phyloP scores from a whole-genome alignment of 2,797 vertebrate species.

The Novumbra hubbsi region DNA sequence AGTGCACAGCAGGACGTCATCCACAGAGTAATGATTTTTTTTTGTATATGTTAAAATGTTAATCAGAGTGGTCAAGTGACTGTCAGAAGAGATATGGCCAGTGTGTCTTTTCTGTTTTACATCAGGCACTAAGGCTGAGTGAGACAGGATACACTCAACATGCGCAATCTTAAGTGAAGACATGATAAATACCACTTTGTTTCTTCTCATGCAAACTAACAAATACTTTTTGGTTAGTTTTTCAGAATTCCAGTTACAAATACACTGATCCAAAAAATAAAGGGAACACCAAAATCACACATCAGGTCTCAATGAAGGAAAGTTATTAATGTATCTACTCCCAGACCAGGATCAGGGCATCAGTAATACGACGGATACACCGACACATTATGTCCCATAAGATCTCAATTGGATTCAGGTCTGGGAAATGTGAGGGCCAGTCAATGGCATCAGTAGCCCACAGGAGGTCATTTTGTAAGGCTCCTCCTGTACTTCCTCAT shows the following conservation, averaged over 20 bases:
- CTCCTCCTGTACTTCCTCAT: no score
- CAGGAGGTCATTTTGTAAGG: no score
- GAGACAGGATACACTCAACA: background rate
- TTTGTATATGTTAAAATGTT: conserved; percentile 31
- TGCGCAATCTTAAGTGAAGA: background rate
- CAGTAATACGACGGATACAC: no score
- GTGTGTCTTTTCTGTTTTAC: conserved; percentile 23
- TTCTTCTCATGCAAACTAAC: background rate
- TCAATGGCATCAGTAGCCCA: no score
- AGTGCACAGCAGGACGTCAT: conserved; percentile 14
- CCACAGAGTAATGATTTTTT: conserved; percentile 14
- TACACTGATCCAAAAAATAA: no score
- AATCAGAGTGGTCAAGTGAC: conserved; percentile 23
- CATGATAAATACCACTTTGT: background rate
- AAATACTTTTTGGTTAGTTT: background rate
- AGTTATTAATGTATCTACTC: no score
- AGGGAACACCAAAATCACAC: no score
- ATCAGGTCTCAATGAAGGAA: no score
- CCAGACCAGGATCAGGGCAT: no score
- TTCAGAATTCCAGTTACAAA: background rate
- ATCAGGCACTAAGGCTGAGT: background rate
- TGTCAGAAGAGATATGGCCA: conserved; percentile 10
- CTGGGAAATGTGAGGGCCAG: no score
- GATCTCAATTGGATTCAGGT: no score
- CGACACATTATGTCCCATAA: no score